These are phyloP conservation scores for Zootoca vivipara DNA, from an alignment of 2,113 vertebrate species.

Conservation along the genomic window DNA sequence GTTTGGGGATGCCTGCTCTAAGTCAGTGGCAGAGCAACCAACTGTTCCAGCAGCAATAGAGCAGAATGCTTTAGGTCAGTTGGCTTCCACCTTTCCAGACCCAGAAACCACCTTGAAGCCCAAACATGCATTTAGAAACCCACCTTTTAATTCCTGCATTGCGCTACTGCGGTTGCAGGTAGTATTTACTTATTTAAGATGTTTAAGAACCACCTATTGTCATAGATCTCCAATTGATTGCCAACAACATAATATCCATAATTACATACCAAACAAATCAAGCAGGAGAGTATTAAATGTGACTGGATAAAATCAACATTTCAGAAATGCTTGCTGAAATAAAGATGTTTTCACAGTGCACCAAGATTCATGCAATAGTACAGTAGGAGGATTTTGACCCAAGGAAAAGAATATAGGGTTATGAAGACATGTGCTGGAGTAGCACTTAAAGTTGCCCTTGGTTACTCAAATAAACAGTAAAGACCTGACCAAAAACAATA, in stretches of 20 bases:
- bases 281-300: no score
- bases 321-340: no score
- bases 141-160: neutral
- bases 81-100: neutral
- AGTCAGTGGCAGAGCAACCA: neutral
- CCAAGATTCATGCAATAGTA: neutral
- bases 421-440: constrained; percentile 39
- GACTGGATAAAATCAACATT: no score
- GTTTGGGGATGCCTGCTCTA: no score
- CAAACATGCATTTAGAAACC: neutral
- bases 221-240: no score
- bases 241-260: no score
- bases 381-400: neutral
- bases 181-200: neutral
- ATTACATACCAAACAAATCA: no score
- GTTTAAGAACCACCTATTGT: no score
- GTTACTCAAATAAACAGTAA: no score
- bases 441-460: constrained; percentile 1
- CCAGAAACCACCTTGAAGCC: neutral
- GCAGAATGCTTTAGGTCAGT: neutral
- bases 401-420: constrained; percentile 15
- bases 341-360: no score
- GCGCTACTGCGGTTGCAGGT: neutral
- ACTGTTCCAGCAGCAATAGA: neutral
- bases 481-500: no score